Conservation (phyloP, 2,113 vertebrate genomes). For the Apistogramma diplotaenia region DNA sequence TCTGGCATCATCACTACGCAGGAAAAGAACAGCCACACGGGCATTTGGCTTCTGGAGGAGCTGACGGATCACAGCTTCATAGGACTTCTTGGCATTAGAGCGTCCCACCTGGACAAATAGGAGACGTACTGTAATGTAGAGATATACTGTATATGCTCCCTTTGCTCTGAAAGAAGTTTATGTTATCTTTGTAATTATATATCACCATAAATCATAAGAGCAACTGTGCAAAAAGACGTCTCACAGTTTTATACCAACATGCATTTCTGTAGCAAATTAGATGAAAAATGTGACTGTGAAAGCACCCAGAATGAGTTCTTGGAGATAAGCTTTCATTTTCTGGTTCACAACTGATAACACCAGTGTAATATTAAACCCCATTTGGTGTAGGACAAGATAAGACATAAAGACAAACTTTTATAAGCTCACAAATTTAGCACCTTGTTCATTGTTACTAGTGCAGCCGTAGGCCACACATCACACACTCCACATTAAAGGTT, state of each 20-base stretch:
- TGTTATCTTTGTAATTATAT: background rate
- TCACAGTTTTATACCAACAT: background rate
- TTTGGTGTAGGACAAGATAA: constrained; percentile 48
- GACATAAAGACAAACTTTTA: constrained; percentile 40
- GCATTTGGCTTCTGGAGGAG: constrained; percentile 94
- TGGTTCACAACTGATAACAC: constrained; percentile 44
- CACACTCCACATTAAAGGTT: constrained; percentile 29
- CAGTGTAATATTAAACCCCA: constrained; percentile 47
- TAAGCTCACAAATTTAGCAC: constrained; percentile 23
- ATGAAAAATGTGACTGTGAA: constrained; percentile 46
- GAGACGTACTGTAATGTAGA: background rate
- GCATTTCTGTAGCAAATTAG: constrained; percentile 26
- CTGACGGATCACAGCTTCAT: constrained; percentile 91
- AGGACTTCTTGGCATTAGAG: constrained; percentile 94
- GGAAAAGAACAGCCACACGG: constrained; percentile 93
- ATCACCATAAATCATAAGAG: background rate
- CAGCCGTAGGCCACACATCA: constrained; percentile 31
- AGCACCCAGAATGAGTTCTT: constrained; percentile 28
- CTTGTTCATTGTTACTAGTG: constrained; percentile 3
- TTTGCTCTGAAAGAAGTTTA: background rate
- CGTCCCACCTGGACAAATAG: constrained; percentile 80
- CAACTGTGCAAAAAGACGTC: background rate
- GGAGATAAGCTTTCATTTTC: constrained; percentile 54
- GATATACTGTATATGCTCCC: background rate
- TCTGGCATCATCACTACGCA: constrained; percentile 90